Evolutionary conservation across 30 jellyfish, hydroid and myxozoan genomes (phyloP).

Genomic region (Haliclystus octoradiatus): DNA sequence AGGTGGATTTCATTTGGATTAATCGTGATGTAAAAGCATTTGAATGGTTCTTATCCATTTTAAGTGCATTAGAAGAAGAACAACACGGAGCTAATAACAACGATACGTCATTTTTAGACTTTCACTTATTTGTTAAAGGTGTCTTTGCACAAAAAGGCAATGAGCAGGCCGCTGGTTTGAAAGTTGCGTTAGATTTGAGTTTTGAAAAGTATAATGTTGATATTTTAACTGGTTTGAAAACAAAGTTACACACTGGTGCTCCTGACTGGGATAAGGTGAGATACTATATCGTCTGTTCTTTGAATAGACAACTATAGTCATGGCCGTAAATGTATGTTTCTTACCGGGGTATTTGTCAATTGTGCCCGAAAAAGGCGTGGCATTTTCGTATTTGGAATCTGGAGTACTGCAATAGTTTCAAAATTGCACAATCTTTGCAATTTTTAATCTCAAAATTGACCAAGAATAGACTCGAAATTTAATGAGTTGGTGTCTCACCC

Average conservation of each 20-base stretch:
- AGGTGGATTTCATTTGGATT: not conserved
- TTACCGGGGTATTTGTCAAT: too few species aligned
- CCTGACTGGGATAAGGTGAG: not conserved
- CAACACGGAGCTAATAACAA: not conserved
- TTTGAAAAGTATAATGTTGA: not conserved
- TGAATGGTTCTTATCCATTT: not conserved
- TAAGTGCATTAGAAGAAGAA: not conserved
- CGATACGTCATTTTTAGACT: not conserved
- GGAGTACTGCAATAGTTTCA: too few species aligned
- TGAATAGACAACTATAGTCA: too few species aligned
- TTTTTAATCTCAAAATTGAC: too few species aligned
- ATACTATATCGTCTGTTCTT: too few species aligned
- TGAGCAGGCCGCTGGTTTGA: not conserved
- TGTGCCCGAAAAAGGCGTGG: too few species aligned
- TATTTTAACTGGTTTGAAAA: not conserved
- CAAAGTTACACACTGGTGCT: not conserved
- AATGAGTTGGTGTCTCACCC: too few species aligned
- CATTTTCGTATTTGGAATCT: too few species aligned
- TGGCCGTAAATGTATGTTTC: too few species aligned
- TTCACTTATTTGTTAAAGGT: not conserved
- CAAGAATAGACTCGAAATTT: too few species aligned
- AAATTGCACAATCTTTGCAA: too few species aligned
- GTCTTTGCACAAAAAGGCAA: slow-evolving; percentile 2
- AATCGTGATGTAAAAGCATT: not conserved
- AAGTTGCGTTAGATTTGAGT: not conserved